Conservation (phyloP, 2,888 invertebrate species). For the Gortyna flavago region DNA sequence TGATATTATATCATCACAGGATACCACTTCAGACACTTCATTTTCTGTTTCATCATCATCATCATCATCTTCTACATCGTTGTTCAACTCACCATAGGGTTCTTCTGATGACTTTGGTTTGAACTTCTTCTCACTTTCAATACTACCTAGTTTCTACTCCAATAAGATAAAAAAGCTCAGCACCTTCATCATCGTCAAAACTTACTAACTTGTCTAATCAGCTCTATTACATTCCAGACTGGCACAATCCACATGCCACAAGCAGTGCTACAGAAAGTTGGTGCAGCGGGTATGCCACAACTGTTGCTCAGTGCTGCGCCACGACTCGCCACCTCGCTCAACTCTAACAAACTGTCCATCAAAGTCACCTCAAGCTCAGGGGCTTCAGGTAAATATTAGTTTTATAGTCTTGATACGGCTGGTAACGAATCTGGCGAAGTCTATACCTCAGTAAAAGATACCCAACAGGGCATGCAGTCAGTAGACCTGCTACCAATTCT, state of each 20-base stretch:
- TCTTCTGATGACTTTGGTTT: not conserved
- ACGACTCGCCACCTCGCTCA: conserved; percentile 84
- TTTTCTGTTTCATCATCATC: not conserved
- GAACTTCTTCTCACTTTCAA: too few relatives aligned
- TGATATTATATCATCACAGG: not conserved
- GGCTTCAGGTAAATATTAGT: conserved; percentile 76
- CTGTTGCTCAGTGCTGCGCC: conserved; percentile 85
- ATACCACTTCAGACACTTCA: not conserved
- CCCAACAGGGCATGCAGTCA: not conserved
- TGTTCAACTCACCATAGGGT: not conserved
- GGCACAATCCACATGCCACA: conserved; percentile 91
- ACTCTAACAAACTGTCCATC: conserved; percentile 91
- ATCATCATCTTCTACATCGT: not conserved
- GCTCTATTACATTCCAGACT: conserved; percentile 80
- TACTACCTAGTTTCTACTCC: not conserved
- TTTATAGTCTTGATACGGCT: not conserved
- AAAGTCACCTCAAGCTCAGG: conserved; percentile 91
- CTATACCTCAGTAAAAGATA: not conserved
- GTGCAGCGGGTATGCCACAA: conserved; percentile 86
- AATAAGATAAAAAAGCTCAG: not conserved
- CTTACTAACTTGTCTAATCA: conserved; percentile 3
- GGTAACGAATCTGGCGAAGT: not conserved
- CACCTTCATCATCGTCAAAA: too few relatives aligned
- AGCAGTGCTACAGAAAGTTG: conserved; percentile 87
- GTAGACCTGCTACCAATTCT: not conserved